Evolutionary conservation across 2,113 vertebrate species (phyloP), one percentile per base, ranked within the genome.

Genomic region (Larimichthys polyactis): DNA sequence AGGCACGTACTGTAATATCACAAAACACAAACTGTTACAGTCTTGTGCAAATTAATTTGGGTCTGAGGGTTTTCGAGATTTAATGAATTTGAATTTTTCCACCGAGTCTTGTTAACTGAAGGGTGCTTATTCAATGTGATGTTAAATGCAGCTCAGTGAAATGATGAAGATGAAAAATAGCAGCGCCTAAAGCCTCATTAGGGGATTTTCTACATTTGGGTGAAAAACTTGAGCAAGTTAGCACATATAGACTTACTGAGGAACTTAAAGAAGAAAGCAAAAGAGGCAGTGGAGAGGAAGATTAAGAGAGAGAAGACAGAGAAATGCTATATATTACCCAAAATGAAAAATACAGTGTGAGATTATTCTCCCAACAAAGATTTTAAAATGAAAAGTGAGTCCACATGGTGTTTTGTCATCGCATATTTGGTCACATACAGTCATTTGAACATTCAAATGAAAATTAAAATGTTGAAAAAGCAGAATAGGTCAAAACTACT

Each of bases 161-260:
- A 86, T 22, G 71, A 86, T 86, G 76, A 81, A 83, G 83, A 89
- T 80, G 77, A 82, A 79, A 89, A 86, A 82, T 71, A 64, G 67
- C 76, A 78, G 70, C 1, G 40, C 78, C 78, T 83, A 75, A 89
- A 90, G 71, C 78, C 65, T 87, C 86, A 78, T 87, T 75, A 74
- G 52, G 71, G 76, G 82, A 75, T 82, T 87, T 90, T 76, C 68
- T 65, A 36, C 75, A 67, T 86, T 68, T 79, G 59, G 74, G 74
- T 58, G 73, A 77, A 78, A 77, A 66, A 81, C 27, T 1, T 69
- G 76, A 83, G 71, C 24, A 40, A 57, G 81, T 78, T 46, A 52
- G 58, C 32, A 60, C 11, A 29, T n/a, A 55, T 62, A 40, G 15
- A 71, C 63, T 12, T 70, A 75, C 51, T 15, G 36, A 32, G 52